Conservation (phyloP, 2,888 invertebrate species). For the Lasioglossum pauxillum region DNA sequence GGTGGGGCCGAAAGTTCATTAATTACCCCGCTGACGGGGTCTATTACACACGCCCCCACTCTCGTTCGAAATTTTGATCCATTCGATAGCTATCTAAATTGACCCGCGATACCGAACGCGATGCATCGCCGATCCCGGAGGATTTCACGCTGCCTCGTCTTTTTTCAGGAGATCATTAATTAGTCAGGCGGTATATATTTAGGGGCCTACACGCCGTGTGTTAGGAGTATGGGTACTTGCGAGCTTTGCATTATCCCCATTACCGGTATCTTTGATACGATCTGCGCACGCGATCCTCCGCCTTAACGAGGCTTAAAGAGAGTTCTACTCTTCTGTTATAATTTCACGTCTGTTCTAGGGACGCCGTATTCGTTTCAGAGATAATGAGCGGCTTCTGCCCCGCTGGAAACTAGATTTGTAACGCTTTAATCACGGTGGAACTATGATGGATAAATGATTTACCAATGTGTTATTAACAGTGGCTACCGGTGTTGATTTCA, state of each 20-base stretch:
- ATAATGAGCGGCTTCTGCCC: not conserved
- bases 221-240: slow-evolving; percentile 51
- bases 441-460: not conserved
- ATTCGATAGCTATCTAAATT: slow-evolving; percentile 78
- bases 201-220: slow-evolving; percentile 34
- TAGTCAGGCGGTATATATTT: slow-evolving; percentile 60
- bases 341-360: not conserved
- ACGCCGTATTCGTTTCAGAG: not conserved
- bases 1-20: slow-evolving; percentile 69
- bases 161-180: slow-evolving; percentile 67
- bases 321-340: slow-evolving; percentile 2
- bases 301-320: not conserved
- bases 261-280: slow-evolving; percentile 36
- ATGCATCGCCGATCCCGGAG: slow-evolving; percentile 47
- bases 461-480: not conserved
- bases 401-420: not conserved
- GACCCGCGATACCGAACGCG: slow-evolving; percentile 62
- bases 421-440: not conserved
- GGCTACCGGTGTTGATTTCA: not conserved
- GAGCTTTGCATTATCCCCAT: slow-evolving; percentile 55
- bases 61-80: slow-evolving; percentile 73
- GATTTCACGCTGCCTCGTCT: slow-evolving; percentile 44
- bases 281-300: slow-evolving; percentile 21
- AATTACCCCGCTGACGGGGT: slow-evolving; percentile 77
- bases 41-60: slow-evolving; percentile 68